Conservation (phyloP, 2,888 invertebrate species). For the Digitonthophagus gazella region DNA sequence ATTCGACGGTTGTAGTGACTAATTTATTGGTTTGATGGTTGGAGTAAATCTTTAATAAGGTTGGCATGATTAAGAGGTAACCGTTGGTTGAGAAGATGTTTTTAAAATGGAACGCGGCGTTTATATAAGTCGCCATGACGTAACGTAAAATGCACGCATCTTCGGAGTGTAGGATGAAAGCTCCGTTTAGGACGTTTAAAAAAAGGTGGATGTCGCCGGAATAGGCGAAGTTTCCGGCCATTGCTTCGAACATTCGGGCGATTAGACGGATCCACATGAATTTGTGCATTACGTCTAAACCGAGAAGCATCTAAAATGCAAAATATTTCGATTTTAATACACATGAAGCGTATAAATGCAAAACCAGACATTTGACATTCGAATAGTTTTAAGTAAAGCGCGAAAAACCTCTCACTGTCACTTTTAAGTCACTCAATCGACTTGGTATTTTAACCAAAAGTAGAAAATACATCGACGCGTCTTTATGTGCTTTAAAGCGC, state of each 20-base stretch:
- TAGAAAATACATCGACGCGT: no score
- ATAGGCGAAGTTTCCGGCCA: conserved; percentile 96
- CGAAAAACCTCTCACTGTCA: no score
- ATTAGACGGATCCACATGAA: conserved; percentile 98
- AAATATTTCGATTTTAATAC: no score
- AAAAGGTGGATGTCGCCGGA: conserved; percentile 97
- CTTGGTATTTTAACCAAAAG: no score
- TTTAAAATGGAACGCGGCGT: conserved; percentile 97
- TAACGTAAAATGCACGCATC: conserved; percentile 93
- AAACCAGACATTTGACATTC: no score
- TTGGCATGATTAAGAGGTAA: conserved; percentile 97
- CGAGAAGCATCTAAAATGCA: conserved; percentile 69
- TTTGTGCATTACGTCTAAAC: conserved; percentile 95
- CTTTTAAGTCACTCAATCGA: no score
- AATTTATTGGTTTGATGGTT: conserved; percentile 96
- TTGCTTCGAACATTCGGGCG: conserved; percentile 95
- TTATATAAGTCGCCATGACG: conserved; percentile 96
- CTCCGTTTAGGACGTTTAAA: conserved; percentile 95
- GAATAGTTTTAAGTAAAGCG: no score
- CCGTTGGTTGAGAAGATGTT: conserved; percentile 98
- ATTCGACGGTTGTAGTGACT: conserved; percentile 94
- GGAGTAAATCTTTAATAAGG: conserved; percentile 92
- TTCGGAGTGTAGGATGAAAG: conserved; percentile 93
- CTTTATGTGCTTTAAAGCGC: no score
- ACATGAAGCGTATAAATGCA: no score